Base-by-base conservation (phyloP, 2,888 invertebrate genomes). In the Lepas anatifera region DNA sequence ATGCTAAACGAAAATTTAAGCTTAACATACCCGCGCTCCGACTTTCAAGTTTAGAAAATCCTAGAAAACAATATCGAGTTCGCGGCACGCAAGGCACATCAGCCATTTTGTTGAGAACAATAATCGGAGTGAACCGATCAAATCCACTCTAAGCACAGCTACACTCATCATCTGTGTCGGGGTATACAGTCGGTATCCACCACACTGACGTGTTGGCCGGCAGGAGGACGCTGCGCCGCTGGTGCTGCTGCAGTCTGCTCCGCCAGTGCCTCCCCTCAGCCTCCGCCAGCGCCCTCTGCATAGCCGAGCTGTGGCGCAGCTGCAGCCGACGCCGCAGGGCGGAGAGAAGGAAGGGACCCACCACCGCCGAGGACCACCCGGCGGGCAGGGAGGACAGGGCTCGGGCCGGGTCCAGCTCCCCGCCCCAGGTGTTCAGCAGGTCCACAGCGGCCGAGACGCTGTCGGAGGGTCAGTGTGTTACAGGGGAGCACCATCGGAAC, bases 391-490 rank as follows among this genome's bases (percentile, higher is more conserved):
- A 29, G 16, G 58, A 29, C 32, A 58, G 58, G 32, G 58, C 58
- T 4, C 58, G 58, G 16, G 7, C 27, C 58, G 32, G 18, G n/a
- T 58, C 58, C 58, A 58, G 58, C 58, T 58, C 58, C 18, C 27
- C 58, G 29, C 27, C 58, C 32, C 58, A 18, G 16, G 18, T 7
- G 32, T 18, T 58, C 13, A 58, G 58, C 58, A 58, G 58, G 32
- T 29, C 58, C 32, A 58, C n/a, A 16, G 58, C 58, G n/a, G 58
- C 58, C 32, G 58, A 22, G 32, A 58, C 58, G 58, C 58, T 58
- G 58, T 7, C 29, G 58, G n/a, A n/a, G n/a, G n/a, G n/a, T n/a
- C n/a, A n/a, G n/a, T n/a, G n/a, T n/a, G n/a, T n/a, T n/a, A n/a
- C n/a, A n/a, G n/a, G n/a, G n/a, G n/a, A n/a, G n/a, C n/a, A n/a